A percentile compares a stretch with the other conserved stretches of the same genome.
These are phyloP conservation scores for Phylloscopus trochiloides DNA, from an alignment of 2,113 vertebrate genomes.

Conservation along the genomic window DNA sequence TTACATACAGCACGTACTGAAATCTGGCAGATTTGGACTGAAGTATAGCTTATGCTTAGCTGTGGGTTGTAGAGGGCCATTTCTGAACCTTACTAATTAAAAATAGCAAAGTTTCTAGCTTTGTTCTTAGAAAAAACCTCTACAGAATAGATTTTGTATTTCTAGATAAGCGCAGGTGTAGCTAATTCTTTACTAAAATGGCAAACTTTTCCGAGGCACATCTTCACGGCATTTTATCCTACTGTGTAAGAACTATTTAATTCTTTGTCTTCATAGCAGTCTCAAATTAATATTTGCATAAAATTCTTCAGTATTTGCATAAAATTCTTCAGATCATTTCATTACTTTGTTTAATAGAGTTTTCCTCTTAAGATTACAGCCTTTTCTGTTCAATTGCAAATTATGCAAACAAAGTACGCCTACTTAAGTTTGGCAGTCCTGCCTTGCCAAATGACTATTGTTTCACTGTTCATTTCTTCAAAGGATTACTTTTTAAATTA, in stretches of 20 bases:
- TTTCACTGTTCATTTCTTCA: constrained; percentile 44
- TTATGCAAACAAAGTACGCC: constrained; percentile 43
- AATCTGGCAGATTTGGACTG: not conserved
- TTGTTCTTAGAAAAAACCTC: not conserved
- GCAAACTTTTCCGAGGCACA: not conserved
- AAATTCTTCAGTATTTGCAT: constrained; percentile 25
- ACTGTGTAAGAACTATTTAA: not conserved
- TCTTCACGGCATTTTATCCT: not conserved
- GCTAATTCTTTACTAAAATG: not conserved
- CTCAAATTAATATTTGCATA: constrained; percentile 30
- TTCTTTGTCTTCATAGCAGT: not conserved
- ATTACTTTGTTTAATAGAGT: not conserved
- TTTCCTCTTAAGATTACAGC: not conserved
- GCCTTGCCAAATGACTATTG: constrained; percentile 27
- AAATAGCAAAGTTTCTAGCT: not conserved
- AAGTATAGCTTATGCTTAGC: not conserved
- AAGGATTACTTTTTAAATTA: constrained; percentile 63
- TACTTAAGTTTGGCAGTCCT: constrained; percentile 38
- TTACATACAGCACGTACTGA: not conserved
- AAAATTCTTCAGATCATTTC: not conserved
- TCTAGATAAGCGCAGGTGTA: not conserved
- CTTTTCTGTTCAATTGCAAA: constrained; percentile 32
- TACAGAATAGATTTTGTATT: not conserved
- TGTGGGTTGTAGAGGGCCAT: not conserved
- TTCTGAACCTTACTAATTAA: not conserved